These are phyloP conservation scores for Sterrhoptilus dennistouni DNA, from an alignment of 2,113 vertebrate genomes.

Conservation along the genomic window DNA sequence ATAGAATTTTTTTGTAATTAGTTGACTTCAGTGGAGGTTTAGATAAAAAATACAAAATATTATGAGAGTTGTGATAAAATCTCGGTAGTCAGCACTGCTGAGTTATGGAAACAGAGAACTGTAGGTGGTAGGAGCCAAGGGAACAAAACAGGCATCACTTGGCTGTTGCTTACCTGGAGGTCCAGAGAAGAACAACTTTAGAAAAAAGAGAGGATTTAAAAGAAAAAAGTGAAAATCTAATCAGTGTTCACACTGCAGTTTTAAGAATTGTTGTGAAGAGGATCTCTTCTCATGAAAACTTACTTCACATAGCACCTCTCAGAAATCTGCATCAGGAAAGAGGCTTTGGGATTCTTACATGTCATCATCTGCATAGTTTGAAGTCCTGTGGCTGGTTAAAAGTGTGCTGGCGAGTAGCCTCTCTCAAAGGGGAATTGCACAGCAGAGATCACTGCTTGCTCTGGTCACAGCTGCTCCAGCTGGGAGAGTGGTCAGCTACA, in stretches of 20 bases:
- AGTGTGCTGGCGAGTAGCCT: neutral
- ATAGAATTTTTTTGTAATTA: slow-evolving; percentile 26
- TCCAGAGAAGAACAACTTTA: neutral
- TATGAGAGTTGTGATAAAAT: slow-evolving; percentile 38
- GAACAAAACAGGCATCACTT: neutral
- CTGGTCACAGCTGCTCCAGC: neutral
- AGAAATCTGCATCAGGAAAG: fast-evolving
- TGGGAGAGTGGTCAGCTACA: neutral
- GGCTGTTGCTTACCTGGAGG: neutral
- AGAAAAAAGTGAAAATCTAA: neutral
- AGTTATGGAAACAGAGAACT: slow-evolving; percentile 25
- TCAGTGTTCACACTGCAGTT: neutral
- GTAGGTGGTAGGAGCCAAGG: slow-evolving; percentile 14
- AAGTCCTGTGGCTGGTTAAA: neutral
- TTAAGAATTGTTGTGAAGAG: neutral
- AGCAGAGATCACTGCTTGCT: neutral
- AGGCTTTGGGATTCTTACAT: neutral
- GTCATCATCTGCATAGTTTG: neutral
- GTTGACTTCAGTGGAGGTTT: slow-evolving; percentile 7
- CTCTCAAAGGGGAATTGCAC: neutral
- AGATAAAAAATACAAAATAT: slow-evolving; percentile 47
- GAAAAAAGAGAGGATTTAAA: neutral
- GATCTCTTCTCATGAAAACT: neutral
- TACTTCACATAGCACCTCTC: fast-evolving
- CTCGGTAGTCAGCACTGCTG: slow-evolving; percentile 15